Evolutionary conservation across 2,888 invertebrate genomes (phyloP), one percentile per base, ranked within the genome.

Genomic region (Liopterus haemorrhoidalis): DNA sequence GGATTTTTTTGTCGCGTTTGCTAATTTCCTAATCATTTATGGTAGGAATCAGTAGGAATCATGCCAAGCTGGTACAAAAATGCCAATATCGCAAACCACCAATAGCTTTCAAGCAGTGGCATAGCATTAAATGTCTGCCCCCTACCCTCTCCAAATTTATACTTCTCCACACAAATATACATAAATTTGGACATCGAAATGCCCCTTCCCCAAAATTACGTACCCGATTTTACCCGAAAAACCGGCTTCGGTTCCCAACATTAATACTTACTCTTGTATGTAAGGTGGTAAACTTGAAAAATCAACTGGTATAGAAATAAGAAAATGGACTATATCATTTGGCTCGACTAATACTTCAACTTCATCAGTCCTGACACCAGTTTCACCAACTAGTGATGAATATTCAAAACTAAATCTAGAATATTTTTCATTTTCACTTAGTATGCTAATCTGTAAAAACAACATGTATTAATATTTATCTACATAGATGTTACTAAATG

Each of bases 251-350:
- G 21, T 37, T 18, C 4, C 31, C 16, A 18, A 21, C n/a, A 12
- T 32, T 24, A 25, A 32, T 18, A 54, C 58, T 55, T 55, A 62
- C 60, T 50, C 52, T 51, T 60, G 60, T 40, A 55, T 51, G 49
- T 61, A 65, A 52, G 78, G 73, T 21, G 82, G 81, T 48, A 85
- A 65, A 50, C 70, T 66, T 9, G 77, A 72, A 53, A 76, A 76
- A 57, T 84, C 78, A 20, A 84, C 69, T 55, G 76, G 72, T 2
- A 85, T 66, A 56, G 70, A 74, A 48, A 85, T 79, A 20, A 82
- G 59, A 59, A 85, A 81, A 59, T 75, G 75, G 1, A 79, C 76
- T 19, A 70, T 64, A 53, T 77, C 76, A 48, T 68, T 67, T 15
- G 16, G 39, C 19, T 61, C 61, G 3, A 81, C 74, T 62, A 73